phyloP scores from a whole-genome alignment of 2,888 invertebrate species.

The Polydrusus tereticollis region DNA sequence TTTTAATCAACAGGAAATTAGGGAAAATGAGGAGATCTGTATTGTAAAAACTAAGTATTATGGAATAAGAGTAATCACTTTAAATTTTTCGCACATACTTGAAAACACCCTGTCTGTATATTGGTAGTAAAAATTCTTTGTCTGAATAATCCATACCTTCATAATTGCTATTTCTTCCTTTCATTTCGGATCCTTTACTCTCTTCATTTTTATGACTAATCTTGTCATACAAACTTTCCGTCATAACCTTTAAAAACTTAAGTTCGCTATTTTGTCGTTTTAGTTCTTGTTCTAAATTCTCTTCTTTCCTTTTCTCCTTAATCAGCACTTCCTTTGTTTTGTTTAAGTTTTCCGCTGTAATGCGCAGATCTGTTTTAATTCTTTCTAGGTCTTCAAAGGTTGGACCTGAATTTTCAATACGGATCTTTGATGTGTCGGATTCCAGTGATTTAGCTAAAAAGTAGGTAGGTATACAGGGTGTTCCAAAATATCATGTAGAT shows the following conservation, averaged over 20 bases:
- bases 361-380: conserved; percentile 51
- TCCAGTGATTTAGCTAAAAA: not conserved
- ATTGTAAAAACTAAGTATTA: too few species aligned
- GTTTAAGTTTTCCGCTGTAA: conserved; percentile 51
- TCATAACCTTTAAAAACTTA: conserved; percentile 46
- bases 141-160: not conserved
- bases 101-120: too few species aligned
- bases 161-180: not conserved
- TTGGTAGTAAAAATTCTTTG: not conserved
- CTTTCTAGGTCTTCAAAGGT: conserved; percentile 49
- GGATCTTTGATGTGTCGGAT: not conserved
- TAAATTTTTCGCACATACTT: too few species aligned
- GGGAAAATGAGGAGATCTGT: too few species aligned
- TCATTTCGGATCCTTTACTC: not conserved
- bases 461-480: too few species aligned
- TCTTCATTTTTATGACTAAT: not conserved
- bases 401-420: not conserved
- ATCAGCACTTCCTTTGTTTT: conserved; percentile 50
- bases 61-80: too few species aligned
- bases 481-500: too few species aligned
- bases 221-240: conserved; percentile 45
- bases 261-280: conserved; percentile 52
- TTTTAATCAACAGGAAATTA: too few species aligned
- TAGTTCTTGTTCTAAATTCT: conserved; percentile 53
- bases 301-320: conserved; percentile 51